Percentiles rank a stretch among this genome's conserved stretches.
These are phyloP conservation scores for Steinernema khuongi DNA, from an alignment of 1,140 invertebrate genomes.

Conservation along the genomic window DNA sequence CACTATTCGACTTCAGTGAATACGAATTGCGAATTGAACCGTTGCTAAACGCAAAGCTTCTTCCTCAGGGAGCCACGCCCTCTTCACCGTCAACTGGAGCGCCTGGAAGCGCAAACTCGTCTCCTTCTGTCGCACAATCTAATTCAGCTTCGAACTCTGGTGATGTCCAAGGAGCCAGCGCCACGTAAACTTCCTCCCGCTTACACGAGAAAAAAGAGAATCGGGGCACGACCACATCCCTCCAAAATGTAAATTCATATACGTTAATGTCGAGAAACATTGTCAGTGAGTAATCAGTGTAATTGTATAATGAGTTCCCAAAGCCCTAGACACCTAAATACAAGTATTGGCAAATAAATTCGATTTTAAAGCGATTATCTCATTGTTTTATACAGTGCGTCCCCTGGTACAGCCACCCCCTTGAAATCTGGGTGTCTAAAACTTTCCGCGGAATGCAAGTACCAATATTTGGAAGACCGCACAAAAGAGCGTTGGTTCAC, in stretches of 20 bases:
- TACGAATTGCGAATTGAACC: constrained; percentile 12
- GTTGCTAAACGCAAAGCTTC: background rate
- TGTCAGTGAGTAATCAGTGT: background rate
- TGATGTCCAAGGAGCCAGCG: background rate
- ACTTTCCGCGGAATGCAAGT: too few species aligned
- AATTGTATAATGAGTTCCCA: background rate
- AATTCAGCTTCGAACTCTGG: background rate
- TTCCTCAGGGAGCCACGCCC: background rate
- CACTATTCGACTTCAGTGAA: constrained; percentile 87
- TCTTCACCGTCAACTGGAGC: constrained; percentile 2
- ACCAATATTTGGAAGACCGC: too few species aligned
- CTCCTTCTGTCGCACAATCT: background rate
- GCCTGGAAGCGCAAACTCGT: background rate
- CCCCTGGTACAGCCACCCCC: too few species aligned
- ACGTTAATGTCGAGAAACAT: background rate
- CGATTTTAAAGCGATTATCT: too few species aligned
- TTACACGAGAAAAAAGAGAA: too few species aligned
- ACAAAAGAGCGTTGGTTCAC: too few species aligned
- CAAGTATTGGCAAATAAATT: too few species aligned
- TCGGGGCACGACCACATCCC: too few species aligned
- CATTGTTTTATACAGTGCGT: too few species aligned
- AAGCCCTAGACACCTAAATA: constrained; percentile 1
- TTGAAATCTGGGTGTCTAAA: too few species aligned
- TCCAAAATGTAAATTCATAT: background rate
- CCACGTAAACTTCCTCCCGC: too few species aligned